phyloP scores from a whole-genome alignment of 2,888 invertebrate genomes.

The Leucania comma region DNA sequence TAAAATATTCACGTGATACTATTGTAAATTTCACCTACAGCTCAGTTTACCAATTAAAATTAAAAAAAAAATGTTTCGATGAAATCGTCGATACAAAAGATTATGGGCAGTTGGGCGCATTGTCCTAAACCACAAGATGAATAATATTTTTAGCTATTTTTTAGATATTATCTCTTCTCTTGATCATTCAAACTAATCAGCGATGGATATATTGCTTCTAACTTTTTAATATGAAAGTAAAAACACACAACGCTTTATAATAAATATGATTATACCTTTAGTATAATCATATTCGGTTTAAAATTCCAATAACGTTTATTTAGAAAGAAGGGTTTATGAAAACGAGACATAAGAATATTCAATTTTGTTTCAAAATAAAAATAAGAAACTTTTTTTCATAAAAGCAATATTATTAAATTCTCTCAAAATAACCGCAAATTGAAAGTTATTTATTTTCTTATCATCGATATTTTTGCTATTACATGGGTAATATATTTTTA shows the following conservation, averaged over 20 bases:
- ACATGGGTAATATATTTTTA: constrained; percentile 17
- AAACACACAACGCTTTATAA: not conserved
- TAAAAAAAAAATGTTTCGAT: too few relatives aligned
- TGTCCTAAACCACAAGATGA: not conserved
- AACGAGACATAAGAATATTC: not conserved
- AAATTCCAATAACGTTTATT: not conserved
- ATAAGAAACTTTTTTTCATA: constrained; percentile 11
- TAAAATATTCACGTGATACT: too few relatives aligned
- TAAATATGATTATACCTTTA: too few relatives aligned
- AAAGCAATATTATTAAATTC: constrained; percentile 17
- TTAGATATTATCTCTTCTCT: too few relatives aligned
- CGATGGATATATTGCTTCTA: too few relatives aligned
- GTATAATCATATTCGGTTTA: not conserved
- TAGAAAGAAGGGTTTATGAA: not conserved
- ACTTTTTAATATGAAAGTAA: not conserved
- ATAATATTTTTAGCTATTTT: not conserved
- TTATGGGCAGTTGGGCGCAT: not conserved
- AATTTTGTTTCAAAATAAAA: constrained; percentile 1
- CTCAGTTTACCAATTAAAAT: too few relatives aligned
- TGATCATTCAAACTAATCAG: too few relatives aligned
- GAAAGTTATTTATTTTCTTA: constrained; percentile 13
- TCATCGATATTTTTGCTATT: constrained; percentile 12
- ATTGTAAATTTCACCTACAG: too few relatives aligned
- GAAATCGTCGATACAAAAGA: not conserved
- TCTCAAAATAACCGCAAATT: constrained; percentile 1